phyloP scores from a whole-genome alignment of 2,113 vertebrate species.

The Rhinoptilus africanus region DNA sequence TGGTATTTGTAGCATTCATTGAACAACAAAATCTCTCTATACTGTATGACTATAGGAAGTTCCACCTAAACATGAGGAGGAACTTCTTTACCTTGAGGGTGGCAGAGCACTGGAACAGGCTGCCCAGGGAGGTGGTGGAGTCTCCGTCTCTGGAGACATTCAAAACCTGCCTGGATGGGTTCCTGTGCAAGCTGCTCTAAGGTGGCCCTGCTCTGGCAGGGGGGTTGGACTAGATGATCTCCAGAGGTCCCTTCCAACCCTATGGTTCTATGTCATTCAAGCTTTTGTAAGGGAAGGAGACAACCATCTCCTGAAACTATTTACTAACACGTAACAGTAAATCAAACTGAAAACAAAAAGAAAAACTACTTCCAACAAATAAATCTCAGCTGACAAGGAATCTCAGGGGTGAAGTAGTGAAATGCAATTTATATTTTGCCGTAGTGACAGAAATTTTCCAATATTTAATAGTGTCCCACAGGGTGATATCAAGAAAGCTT shows the following conservation, averaged over 20 bases:
- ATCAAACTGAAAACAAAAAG: neutral
- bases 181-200: too few relatives aligned
- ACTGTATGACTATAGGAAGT: neutral
- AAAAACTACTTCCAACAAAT: neutral
- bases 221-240: too few relatives aligned
- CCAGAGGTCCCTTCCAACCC: too few relatives aligned
- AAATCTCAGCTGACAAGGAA: neutral
- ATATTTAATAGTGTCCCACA: neutral
- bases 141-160: neutral
- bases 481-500: neutral
- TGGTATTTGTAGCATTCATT: neutral
- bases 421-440: neutral
- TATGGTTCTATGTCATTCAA: neutral
- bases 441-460: neutral
- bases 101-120: neutral
- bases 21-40: neutral
- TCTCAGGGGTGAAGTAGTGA: neutral
- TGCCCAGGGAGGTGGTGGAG: neutral
- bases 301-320: neutral
- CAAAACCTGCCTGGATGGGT: neutral
- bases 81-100: neutral
- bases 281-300: neutral
- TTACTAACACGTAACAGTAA: neutral
- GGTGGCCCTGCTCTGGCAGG: too few relatives aligned
- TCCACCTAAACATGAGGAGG: neutral